Evolutionary conservation across 2,113 vertebrate genomes (phyloP), one percentile per base, ranked within the genome.

Genomic region (Maccullochella peelii): DNA sequence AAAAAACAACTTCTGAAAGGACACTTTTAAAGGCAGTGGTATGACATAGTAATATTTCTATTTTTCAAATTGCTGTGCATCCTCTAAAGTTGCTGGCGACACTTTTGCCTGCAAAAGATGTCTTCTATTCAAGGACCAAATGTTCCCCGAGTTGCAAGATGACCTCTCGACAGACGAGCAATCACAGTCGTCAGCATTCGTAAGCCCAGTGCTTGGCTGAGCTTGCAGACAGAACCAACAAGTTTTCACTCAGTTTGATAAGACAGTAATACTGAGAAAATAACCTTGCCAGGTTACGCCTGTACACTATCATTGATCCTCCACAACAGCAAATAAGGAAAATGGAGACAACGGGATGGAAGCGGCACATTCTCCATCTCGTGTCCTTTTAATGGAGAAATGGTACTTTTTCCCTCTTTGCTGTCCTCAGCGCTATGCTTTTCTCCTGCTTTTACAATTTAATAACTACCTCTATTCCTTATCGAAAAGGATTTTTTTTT

Each of bases 391-490:
- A 91, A 87, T 88, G 59, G 80, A 75, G 81, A 77, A 85, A 79
- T 58, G 54, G 73, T 85, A 71, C 70, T 79, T 89, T 89, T 89
- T 42, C 54, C 33, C 55, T 81, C 80, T 89, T 85, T 86, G 83
- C 67, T 33, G 72, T 85, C 70, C 83, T 80, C 84, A 81, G 86
- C 79, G 76, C 72, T 73, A 88, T 82, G 88, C 75, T 86, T 91
- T 73, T 70, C 86, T 73, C 67, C 70, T 75, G 83, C 82, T 88
- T 89, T 93, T 84, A 86, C 86, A 84, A 86, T 94, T 94, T 94
- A 91, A 94, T 94, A 94, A 94, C 81, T 69, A 87, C 84, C 85
- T 91, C 85, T 83, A 83, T 89, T 93, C 84, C 88, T 84, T 89
- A 91, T 92, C 91, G 23, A 85, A 90, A 86, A 80, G 66, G 78